Conservation (phyloP, 64 coral and sea anemone genomes). For the Montipora sp. region DNA sequence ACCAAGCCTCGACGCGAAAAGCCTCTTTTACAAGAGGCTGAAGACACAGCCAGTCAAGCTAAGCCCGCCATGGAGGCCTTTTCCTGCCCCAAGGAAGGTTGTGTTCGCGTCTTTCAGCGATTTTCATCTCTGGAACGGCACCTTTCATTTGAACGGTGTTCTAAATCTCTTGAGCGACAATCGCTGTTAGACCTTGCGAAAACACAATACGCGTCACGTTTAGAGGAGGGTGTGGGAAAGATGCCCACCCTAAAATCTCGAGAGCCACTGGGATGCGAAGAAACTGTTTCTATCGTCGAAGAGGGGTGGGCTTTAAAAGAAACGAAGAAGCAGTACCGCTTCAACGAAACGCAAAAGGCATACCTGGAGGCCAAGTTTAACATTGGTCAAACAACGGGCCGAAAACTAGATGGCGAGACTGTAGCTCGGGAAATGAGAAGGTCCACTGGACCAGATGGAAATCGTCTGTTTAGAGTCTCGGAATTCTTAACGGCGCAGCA, state of each 20-base stretch:
- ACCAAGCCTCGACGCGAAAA: neutral
- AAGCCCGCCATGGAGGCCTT: neutral
- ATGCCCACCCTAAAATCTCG: constrained; percentile 32
- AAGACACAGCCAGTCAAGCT: neutral
- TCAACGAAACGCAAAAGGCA: neutral
- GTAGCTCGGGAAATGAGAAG: constrained; percentile 1
- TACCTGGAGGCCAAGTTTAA: constrained; percentile 24
- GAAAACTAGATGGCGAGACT: neutral
- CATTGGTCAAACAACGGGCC: constrained; percentile 11
- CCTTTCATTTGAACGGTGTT: constrained; percentile 43
- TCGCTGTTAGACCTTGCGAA: constrained; percentile 48
- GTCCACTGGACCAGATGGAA: neutral
- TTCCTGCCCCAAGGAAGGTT: neutral
- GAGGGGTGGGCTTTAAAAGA: constrained; percentile 35
- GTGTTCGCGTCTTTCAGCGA: constrained; percentile 12
- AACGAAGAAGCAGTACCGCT: constrained; percentile 12
- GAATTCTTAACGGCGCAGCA: neutral
- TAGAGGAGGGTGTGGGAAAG: constrained; percentile 31
- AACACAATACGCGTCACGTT: constrained; percentile 21
- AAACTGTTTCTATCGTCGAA: neutral
- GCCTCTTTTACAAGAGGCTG: neutral
- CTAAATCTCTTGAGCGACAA: constrained; percentile 26
- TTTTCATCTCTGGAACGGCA: constrained; percentile 24
- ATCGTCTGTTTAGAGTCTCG: neutral
- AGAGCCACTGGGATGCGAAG: neutral